Evolutionary conservation across 2,113 vertebrate species (phyloP).

Genomic region (Microtus oregoni): DNA sequence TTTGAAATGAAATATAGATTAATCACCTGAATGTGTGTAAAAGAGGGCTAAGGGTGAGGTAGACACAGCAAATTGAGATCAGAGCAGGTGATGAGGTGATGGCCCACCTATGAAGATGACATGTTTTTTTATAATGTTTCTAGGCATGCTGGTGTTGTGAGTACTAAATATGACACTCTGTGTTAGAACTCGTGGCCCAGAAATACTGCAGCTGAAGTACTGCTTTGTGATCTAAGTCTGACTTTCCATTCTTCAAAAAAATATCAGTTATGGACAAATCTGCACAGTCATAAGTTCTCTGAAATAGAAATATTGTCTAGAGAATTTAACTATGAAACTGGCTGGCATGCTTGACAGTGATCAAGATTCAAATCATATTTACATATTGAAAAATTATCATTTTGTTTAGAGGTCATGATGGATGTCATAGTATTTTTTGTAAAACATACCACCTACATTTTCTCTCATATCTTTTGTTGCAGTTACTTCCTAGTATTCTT

Average conservation of each 20-base stretch:
- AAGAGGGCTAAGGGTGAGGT: background rate
- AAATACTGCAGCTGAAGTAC: background rate
- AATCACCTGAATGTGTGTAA: background rate
- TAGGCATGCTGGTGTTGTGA: background rate
- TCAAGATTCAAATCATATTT: background rate
- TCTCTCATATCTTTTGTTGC: background rate
- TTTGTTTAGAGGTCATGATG: background rate
- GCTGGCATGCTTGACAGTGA: background rate
- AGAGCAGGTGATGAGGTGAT: background rate
- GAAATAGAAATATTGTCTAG: background rate
- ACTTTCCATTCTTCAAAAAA: slow-evolving; percentile 7
- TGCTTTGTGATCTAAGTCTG: background rate
- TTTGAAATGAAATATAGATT: background rate
- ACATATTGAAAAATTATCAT: background rate
- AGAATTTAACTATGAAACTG: background rate
- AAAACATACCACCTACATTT: slow-evolving; percentile 32
- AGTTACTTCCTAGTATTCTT: background rate
- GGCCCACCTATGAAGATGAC: background rate
- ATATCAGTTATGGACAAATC: background rate
- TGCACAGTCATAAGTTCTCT: background rate
- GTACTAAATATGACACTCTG: background rate
- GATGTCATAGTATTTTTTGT: background rate
- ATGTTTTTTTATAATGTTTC: background rate
- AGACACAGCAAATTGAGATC: background rate
- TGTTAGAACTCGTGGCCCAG: background rate